Evolutionary conservation across 2,113 vertebrate genomes (phyloP).

Genomic region (Pavo muticus): DNA sequence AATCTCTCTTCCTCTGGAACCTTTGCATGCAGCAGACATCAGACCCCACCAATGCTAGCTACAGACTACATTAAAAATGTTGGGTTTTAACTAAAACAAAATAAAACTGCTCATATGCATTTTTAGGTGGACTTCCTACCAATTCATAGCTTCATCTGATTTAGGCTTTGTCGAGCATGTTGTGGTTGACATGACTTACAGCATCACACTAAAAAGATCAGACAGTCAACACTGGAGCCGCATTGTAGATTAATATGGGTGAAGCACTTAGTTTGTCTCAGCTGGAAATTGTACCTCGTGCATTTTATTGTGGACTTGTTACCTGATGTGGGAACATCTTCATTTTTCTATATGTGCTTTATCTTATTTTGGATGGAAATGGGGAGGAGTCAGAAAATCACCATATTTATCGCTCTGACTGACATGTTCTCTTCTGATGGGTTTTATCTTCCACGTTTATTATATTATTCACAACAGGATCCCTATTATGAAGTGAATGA

Average conservation of each 20-base stretch:
- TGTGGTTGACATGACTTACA: background rate
- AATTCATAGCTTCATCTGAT: background rate
- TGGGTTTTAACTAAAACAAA: background rate
- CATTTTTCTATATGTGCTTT: background rate
- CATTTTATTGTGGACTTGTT: background rate
- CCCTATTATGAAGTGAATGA: slow-evolving; percentile 42
- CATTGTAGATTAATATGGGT: background rate
- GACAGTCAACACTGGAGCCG: background rate
- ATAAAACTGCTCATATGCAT: background rate
- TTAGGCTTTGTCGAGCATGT: background rate
- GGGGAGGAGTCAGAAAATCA: background rate
- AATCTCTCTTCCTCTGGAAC: background rate
- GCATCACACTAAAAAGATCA: background rate
- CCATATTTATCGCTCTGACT: slow-evolving; percentile 33
- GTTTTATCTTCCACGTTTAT: slow-evolving; percentile 59
- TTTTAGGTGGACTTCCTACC: background rate
- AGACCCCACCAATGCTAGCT: background rate
- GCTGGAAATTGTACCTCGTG: background rate
- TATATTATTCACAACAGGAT: slow-evolving; percentile 30
- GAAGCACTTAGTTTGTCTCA: background rate
- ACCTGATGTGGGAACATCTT: background rate
- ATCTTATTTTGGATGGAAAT: background rate
- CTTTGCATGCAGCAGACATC: background rate
- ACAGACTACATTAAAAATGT: background rate
- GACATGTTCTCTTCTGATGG: background rate